A percentile compares a stretch with the other conserved stretches of the same genome.
These are phyloP conservation scores for Andrena chrysosceles DNA, from an alignment of 2,888 invertebrate species.

Conservation along the genomic window DNA sequence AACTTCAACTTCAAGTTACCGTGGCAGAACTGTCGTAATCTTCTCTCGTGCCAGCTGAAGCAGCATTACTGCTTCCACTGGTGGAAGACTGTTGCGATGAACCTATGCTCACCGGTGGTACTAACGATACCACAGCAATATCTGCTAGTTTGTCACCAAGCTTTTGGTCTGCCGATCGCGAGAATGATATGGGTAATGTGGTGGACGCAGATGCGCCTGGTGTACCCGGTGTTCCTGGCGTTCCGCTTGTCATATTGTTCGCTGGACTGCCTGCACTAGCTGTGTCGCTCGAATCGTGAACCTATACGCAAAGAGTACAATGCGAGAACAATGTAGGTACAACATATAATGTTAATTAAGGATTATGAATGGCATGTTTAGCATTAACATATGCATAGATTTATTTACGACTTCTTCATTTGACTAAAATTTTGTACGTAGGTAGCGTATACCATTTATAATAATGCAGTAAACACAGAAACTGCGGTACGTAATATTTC, in stretches of 20 bases:
- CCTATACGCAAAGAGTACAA: constrained; percentile 73
- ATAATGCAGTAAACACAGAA: no score
- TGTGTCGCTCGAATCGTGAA: constrained; percentile 89
- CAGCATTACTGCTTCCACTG: constrained; percentile 69
- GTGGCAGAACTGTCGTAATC: constrained; percentile 87
- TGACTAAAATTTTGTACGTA: no score
- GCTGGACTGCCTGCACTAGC: constrained; percentile 88
- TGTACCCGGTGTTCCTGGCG: constrained; percentile 75
- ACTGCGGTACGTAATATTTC: no score
- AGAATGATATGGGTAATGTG: constrained; percentile 74
- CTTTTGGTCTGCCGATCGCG: constrained; percentile 78
- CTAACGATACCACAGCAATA: constrained; percentile 79
- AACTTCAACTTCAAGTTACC: constrained; percentile 83
- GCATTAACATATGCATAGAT: no score
- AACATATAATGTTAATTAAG: no score
- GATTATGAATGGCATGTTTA: no score
- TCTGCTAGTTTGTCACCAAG: constrained; percentile 77
- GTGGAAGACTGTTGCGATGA: constrained; percentile 78
- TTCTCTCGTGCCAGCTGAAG: constrained; percentile 81
- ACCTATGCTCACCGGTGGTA: constrained; percentile 76
- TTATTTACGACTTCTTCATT: no score
- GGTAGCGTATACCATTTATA: no score
- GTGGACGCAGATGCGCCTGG: constrained; percentile 71
- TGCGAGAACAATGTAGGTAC: not conserved
- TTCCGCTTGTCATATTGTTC: constrained; percentile 77